Base-by-base conservation (phyloP, 2,888 invertebrate species). In the Diloba caeruleocephala region DNA sequence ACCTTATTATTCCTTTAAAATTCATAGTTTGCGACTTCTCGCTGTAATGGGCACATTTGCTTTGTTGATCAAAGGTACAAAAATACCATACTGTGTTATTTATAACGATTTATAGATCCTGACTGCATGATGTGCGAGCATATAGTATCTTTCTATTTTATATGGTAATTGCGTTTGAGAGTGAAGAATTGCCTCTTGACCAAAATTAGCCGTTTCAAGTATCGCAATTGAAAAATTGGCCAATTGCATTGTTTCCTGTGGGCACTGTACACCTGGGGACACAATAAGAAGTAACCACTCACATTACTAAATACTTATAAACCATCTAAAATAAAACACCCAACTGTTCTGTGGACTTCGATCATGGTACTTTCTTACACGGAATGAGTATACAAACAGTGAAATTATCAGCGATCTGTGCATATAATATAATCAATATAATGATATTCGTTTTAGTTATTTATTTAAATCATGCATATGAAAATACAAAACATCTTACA, bases 231-330 rank as follows among this genome's bases (percentile, higher is more conserved):
- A 82, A 88, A 90, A 90, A 92, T 92, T 92, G 88, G 67, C 86
- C 92, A 91, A 92, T 92, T 92, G 87, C 87, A 88, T 88, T 79
- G 84, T 79, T 85, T 90, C 90, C 89, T 88, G 84, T 84, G 85
- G 76, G 75, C 72, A 78, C 56, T 28, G 87, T 88, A 88, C 88
- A 78, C 64, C 56, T 67, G 53, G 23, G 66, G 43, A 58, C 62
- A 79, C 46, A 80, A 76, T 73, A 71, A 53, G 25, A 60, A 44
- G 37, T 19, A 7, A 13, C 3, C 12, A 14, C 15, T 6, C 8
- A 29, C 59, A 59, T 52, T 52, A 66, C 25, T 50, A 2, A 26
- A 19, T 15, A 14, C 9, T 29, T 19, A 3, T 7, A 9, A 21
- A n/a, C n/a, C n/a, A n/a, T n/a, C n/a, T n/a, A n/a, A 21, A 34